phyloP scores from a whole-genome alignment of 2,113 vertebrate species.

The Myxocyprinus asiaticus region DNA sequence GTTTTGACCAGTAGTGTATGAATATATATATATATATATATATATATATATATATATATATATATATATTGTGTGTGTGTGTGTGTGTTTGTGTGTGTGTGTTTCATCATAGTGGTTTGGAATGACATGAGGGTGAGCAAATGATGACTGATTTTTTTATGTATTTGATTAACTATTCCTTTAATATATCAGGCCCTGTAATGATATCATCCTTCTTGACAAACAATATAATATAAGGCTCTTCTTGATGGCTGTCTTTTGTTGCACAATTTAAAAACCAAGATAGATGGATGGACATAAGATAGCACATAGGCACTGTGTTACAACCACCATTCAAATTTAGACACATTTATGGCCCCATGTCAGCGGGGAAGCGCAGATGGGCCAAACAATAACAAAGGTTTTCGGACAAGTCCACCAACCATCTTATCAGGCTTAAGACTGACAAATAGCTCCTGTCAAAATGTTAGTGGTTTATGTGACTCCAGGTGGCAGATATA shows the following conservation, averaged over 20 bases:
- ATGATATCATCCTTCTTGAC: background rate
- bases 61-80: too few relatives aligned
- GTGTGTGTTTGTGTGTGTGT: too few relatives aligned
- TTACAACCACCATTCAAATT: slow-evolving; percentile 20
- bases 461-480: slow-evolving; percentile 63
- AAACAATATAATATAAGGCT: background rate
- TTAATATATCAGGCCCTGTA: background rate
- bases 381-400: slow-evolving; percentile 41
- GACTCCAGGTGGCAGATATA: slow-evolving; percentile 65
- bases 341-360: slow-evolving; percentile 53
- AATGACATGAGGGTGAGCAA: too few relatives aligned
- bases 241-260: background rate
- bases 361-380: slow-evolving; percentile 16
- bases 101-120: too few relatives aligned
- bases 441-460: slow-evolving; percentile 71
- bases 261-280: background rate
- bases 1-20: too few relatives aligned
- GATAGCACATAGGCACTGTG: slow-evolving; percentile 23
- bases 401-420: slow-evolving; percentile 45
- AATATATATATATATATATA: too few relatives aligned
- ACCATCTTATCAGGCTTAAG: slow-evolving; percentile 59
- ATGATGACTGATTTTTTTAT: too few relatives aligned
- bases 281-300: background rate
- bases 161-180: too few relatives aligned
- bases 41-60: too few relatives aligned